phyloP scores from a whole-genome alignment of 2,888 invertebrate genomes.

The Luperina nickerlii region DNA sequence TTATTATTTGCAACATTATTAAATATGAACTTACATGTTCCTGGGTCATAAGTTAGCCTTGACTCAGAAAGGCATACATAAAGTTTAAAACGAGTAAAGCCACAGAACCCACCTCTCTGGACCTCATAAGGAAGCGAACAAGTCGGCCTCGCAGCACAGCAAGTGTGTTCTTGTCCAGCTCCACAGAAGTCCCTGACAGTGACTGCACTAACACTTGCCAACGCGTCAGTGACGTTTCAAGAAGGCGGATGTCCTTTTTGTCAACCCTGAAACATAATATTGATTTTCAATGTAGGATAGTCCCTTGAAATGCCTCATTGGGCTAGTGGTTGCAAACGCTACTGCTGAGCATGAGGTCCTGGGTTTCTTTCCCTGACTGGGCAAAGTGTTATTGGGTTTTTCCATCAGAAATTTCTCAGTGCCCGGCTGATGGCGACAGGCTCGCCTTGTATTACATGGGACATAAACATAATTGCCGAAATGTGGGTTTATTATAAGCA shows the following conservation, averaged over 20 bases:
- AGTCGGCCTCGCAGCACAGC: conserved; percentile 97
- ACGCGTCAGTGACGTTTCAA: conserved; percentile 96
- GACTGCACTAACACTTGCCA: conserved; percentile 98
- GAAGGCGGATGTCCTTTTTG: conserved; percentile 95
- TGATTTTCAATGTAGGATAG: not conserved
- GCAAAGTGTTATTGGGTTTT: no score
- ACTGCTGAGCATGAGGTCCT: no score
- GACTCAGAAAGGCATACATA: not conserved
- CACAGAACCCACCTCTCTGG: conserved; percentile 91
- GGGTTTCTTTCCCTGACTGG: no score
- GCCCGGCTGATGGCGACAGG: not conserved
- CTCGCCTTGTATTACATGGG: not conserved
- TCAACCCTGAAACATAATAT: conserved; percentile 88
- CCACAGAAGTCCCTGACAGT: conserved; percentile 95
- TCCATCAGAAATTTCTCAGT: not conserved
- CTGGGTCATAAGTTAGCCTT: not conserved
- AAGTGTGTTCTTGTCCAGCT: conserved; percentile 98
- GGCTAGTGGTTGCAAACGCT: no score
- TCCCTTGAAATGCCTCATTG: not conserved
- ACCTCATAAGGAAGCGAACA: conserved; percentile 98
- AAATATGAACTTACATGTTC: not conserved
- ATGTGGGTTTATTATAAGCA: not conserved
- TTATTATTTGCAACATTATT: not conserved
- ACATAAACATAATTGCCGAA: not conserved
- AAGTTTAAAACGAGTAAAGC: not conserved